Base-by-base conservation (phyloP, 2,797 vertebrate species). In the Calcarius lapponicus region DNA sequence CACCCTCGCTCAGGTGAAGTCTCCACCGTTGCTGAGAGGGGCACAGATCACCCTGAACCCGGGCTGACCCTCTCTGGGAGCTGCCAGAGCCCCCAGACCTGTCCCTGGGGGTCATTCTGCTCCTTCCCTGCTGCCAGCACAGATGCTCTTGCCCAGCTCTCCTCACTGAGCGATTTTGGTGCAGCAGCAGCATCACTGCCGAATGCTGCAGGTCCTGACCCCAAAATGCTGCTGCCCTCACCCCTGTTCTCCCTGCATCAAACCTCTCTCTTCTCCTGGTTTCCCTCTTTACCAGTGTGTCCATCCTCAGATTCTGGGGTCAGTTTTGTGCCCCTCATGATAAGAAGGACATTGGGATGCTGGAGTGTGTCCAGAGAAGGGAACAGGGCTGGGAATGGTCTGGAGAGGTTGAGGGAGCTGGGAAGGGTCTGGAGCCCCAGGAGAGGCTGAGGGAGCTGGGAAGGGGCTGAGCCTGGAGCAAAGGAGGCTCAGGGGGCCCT, bases 301-400 rank as follows among this genome's bases (percentile, higher is more conserved):
- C 62, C 36, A 7, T 16, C 69, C 40, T 66, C 47, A n/a, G 32
- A 17, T 32, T 34, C 48, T 61, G 76, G 47, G 21, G 21, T 40
- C 40, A 13, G 29, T 54, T 61, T 81, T 61, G 47, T 14, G 40
- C 12, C 15, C 14, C 25, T 31, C 12, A 13, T 11, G 14, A 53
- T 19, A 45, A n/a, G 11, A 40, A 2, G 16, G 26, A 67, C 6
- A 7, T 11, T 34, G 61, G 40, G 24, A 14, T 17, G 29, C 76
- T 73, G 53, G 53, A 66, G n/a, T 0, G 0, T 15, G 38, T 53
- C 24, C 53, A 66, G 76, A 0, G 38, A 3, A 38, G 32, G 32
- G 15, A 58, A 25, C 0, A 0, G 36, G 51, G 28, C 18, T 69
- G 51, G 13, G 47, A 45, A 60, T 20, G 47, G 29, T 0, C 38